Conservation (phyloP, 2,113 vertebrate species). For the human region GRCh38 chr1:100630001-100630500, state of each 20-base stretch:
- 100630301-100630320: neutral
- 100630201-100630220: neutral
- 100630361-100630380: neutral
- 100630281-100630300: neutral
- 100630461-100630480: neutral
- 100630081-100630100: no score
- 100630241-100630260: neutral
- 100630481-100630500: neutral
- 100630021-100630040: no score
- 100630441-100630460: neutral
- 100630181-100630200: neutral
- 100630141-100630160: neutral
- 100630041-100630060: no score
- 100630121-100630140: neutral
- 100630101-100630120: rapidly evolving
- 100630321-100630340: neutral
- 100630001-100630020: no score
- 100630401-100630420: neutral
- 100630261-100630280: neutral
- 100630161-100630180: neutral
- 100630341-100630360: neutral
- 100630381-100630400: neutral
- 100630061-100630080: no score
- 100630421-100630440: neutral
- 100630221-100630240: neutral